Base-by-base conservation (phyloP, 2,113 vertebrate genomes). In the Poicephalus gulielmi region DNA sequence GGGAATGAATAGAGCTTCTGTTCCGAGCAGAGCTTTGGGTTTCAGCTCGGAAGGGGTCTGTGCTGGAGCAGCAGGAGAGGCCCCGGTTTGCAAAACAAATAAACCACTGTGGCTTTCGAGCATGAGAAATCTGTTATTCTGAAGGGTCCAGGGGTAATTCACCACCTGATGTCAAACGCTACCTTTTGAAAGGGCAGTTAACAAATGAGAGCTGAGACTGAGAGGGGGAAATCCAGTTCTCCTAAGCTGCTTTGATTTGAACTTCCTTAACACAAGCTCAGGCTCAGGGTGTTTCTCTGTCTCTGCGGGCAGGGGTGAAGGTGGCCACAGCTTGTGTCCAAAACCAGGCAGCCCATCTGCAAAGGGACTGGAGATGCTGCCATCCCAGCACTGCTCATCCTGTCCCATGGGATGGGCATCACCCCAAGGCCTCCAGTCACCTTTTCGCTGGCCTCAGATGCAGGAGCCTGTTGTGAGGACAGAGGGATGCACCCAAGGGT, bases 61-160 rank as follows among this genome's bases (percentile, higher is more conserved):
- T 4, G 28, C 73, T 47, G 86, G 71, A 91, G 71, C 88, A 77
- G 79, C 5, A 2, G 67, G 90, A 92, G 78, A 84, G 82, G 70
- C 75, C 41, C 88, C 53, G 94, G 44, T 80, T 85, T 74, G 83
- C 85, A 67, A 88, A 88, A 66, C 92, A 96, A 94, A 94, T 63
- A 25, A 92, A 90, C 59, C 83, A 14, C 88, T 62, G 75, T 31
- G 82, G 63, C n/a, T 69, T 9, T 18, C 9, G 49, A 62, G 71
- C 87, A 33, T 0, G 12, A 28, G 86, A 12, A 12, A 50, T 52
- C 35, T 35, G 67, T 63, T 47, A 12, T 78, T 73, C 30, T 25
- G 3, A 13, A 62, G 59, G 50, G 39, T 15, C 35, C 4, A 0
- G 66, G 62, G 75, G 13, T 70, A 24, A 83, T 70, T 94, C 55